Conservation (phyloP, 2,113 vertebrate species). For the Neoarius graeffei region DNA sequence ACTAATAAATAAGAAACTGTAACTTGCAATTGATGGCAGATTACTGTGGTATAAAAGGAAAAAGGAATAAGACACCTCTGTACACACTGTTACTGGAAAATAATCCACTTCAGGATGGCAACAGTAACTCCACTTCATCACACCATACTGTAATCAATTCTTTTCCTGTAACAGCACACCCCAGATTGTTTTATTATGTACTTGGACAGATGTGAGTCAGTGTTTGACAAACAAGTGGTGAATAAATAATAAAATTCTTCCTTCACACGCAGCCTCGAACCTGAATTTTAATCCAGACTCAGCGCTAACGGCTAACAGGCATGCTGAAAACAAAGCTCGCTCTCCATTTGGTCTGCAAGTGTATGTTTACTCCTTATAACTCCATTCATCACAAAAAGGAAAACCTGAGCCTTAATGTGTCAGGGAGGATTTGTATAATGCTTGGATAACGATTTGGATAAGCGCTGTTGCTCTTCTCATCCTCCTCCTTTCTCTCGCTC, state of each 20-base stretch:
- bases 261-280: background rate
- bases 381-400: constrained; percentile 43
- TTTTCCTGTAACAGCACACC: background rate
- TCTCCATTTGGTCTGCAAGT: constrained; percentile 35
- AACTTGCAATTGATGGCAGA: too few relatives aligned
- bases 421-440: constrained; percentile 56
- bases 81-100: background rate
- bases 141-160: background rate
- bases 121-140: background rate
- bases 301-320: background rate
- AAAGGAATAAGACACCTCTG: background rate
- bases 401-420: constrained; percentile 50
- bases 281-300: background rate
- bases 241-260: background rate
- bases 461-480: constrained; percentile 54
- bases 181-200: background rate
- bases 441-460: constrained; percentile 41
- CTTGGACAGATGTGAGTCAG: background rate
- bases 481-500: constrained; percentile 50
- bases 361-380: constrained; percentile 47
- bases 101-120: background rate
- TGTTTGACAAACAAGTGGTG: background rate
- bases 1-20: too few relatives aligned
- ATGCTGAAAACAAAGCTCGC: constrained; percentile 6
- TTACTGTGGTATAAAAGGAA: background rate